A percentile compares a stretch with the other conserved stretches of the same genome.
These are phyloP conservation scores for Holothuria scabra DNA, from an alignment of 53 echinoderm and acorn worm species.

Conservation along the genomic window DNA sequence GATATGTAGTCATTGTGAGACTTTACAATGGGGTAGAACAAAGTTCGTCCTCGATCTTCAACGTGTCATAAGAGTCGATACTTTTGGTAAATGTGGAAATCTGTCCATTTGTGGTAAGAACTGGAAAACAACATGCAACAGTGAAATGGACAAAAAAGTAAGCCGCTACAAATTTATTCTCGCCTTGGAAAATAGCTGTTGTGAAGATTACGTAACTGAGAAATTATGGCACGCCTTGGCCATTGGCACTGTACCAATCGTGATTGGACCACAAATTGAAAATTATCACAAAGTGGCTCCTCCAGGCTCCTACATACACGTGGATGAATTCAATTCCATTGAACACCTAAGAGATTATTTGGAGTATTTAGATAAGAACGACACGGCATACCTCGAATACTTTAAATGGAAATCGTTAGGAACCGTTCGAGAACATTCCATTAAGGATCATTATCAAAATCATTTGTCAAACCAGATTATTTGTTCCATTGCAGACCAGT, in stretches of 20 bases:
- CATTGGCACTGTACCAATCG: conserved; percentile 20
- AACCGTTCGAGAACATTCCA: too few species aligned
- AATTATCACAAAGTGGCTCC: conserved; percentile 17
- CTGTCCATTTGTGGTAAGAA: neutral
- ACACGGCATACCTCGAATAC: conserved; percentile 25
- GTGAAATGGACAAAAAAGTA: neutral
- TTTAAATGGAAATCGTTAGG: conserved; percentile 30
- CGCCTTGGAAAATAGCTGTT: too few species aligned
- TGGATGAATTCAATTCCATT: conserved; percentile 16
- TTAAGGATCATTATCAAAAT: too few species aligned
- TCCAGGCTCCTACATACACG: conserved; percentile 17
- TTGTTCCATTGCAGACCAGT: conserved; percentile 20
- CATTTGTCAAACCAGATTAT: conserved; percentile 4
- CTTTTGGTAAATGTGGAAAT: conserved; percentile 23
- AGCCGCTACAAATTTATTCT: neutral
- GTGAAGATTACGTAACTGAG: too few species aligned
- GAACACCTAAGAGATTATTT: neutral
- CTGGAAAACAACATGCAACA: neutral
- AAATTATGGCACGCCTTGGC: too few species aligned
- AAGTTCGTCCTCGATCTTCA: conserved; percentile 15
- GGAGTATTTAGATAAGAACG: too few species aligned
- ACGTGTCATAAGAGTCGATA: conserved; percentile 4
- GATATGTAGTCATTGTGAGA: too few species aligned
- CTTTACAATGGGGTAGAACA: conserved; percentile 33
- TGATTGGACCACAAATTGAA: conserved; percentile 26